Evolutionary conservation across 2,113 vertebrate species (phyloP), one percentile per base, ranked within the genome.

Genomic region (Stegastes partitus): DNA sequence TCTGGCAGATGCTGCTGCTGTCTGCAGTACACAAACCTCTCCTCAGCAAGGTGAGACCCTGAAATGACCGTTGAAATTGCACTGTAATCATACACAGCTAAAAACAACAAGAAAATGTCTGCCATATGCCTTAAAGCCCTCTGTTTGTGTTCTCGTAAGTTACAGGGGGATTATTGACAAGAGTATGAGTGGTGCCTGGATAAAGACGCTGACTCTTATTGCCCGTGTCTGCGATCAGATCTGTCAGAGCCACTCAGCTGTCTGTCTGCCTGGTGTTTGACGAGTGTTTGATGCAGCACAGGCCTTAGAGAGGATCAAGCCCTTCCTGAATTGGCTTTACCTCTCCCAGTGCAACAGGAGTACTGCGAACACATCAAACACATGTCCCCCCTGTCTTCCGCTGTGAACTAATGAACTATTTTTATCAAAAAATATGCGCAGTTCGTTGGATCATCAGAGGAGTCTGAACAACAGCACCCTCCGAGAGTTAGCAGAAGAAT

Each of bases 101-200:
- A 89, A 83, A 90, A 86, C 87, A 91, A 86, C 81, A 86, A 78
- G 91, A 90, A 94, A 93, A 95, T 94, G 85, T 88, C 81, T 93
- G 88, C 90, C 94, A 93, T 91, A 91, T 94, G 93, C 89, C 77
- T 59, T 39, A 77, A 73, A 88, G 85, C 86, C 77, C 79, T 39
- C 63, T 91, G 90, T 93, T 92, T 91, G 90, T 84, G 81, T 92
- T 93, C 86, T 50, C 73, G 50, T 44, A 67, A 82, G 64, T 71
- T 47, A 73, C 82, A 81, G 67, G 77, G 79, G 79, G 83, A 87
- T 93, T 89, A 92, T 89, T 90, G 91, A 91, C 87, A 82, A 61
- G 82, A 82, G 76, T 68, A 53, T 66, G 75, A 76, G 80, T 34
- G n/a, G 63, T 78, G 74, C 64, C 62, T 81, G 82, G 74, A 53